These are phyloP conservation scores for Numenius phaeopus DNA, from an alignment of 2,797 vertebrate species.

Conservation along the genomic window DNA sequence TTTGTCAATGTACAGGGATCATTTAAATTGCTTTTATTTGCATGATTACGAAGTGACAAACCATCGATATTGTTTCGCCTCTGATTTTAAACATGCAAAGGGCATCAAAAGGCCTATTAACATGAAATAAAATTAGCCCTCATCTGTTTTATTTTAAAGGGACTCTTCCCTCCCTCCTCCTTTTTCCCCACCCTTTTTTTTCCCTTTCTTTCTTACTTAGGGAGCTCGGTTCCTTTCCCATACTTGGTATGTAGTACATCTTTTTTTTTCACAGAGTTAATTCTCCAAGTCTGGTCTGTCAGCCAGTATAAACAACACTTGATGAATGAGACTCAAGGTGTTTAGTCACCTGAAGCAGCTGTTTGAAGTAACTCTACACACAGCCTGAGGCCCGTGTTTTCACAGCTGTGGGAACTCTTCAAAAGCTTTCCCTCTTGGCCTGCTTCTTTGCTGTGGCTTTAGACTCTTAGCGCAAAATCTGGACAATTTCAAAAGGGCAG, in stretches of 20 bases:
- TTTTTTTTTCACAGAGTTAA: slow-evolving; percentile 85
- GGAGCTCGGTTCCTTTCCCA: slow-evolving; percentile 79
- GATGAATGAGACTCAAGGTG: slow-evolving; percentile 96
- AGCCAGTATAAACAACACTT: slow-evolving; percentile 92
- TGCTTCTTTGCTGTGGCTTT: slow-evolving; percentile 81
- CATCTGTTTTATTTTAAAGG: slow-evolving; percentile 69
- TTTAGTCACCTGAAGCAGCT: slow-evolving; percentile 95
- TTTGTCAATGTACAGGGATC: not conserved
- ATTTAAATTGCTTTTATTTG: slow-evolving; percentile 37
- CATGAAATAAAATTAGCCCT: slow-evolving; percentile 68
- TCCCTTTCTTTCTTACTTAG: slow-evolving; percentile 50
- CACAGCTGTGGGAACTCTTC: slow-evolving; percentile 91
- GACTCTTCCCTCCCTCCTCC: slow-evolving; percentile 10
- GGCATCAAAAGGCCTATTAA: slow-evolving; percentile 50
- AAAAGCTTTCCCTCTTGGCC: slow-evolving; percentile 86
- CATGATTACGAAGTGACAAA: not conserved
- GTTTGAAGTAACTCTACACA: slow-evolving; percentile 85
- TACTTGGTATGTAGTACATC: slow-evolving; percentile 83
- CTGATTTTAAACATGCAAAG: slow-evolving; percentile 38
- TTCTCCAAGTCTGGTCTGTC: slow-evolving; percentile 87
- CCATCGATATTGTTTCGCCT: not conserved
- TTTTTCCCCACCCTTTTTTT: not conserved
- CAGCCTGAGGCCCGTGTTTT: slow-evolving; percentile 88
- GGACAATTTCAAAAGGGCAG: slow-evolving; percentile 85
- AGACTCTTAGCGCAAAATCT: slow-evolving; percentile 84